These are phyloP conservation scores for Anabas testudineus DNA, from an alignment of 2,797 vertebrate genomes.

Conservation along the genomic window DNA sequence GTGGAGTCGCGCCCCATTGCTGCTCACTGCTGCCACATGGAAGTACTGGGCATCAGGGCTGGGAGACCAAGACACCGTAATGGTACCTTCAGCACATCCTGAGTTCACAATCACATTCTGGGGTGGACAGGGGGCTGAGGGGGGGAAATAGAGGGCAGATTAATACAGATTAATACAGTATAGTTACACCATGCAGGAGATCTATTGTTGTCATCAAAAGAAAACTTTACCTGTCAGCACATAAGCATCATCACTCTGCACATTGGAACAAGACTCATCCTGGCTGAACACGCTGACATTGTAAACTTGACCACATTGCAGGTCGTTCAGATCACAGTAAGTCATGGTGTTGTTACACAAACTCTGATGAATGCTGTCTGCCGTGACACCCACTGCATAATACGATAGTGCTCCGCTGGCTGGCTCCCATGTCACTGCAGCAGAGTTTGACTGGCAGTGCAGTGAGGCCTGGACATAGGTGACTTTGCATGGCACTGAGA, in stretches of 20 bases:
- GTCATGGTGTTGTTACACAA: slow-evolving; percentile 74
- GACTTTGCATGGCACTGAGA: slow-evolving; percentile 80
- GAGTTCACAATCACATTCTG: slow-evolving; percentile 61
- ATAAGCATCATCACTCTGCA: slow-evolving; percentile 49
- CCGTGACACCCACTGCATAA: slow-evolving; percentile 57
- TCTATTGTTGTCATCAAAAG: background rate
- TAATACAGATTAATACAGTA: background rate
- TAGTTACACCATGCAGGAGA: background rate
- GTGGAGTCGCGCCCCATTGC: slow-evolving; percentile 33
- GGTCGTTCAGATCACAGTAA: slow-evolving; percentile 69
- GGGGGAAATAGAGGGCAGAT: background rate
- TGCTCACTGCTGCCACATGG: slow-evolving; percentile 63
- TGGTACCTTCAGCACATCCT: slow-evolving; percentile 60
- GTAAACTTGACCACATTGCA: slow-evolving; percentile 82
- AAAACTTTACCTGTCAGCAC: slow-evolving; percentile 74
- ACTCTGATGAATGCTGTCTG: slow-evolving; percentile 44
- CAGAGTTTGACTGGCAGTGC: slow-evolving; percentile 69
- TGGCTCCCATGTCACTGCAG: slow-evolving; percentile 80
- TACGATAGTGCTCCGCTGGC: slow-evolving; percentile 76
- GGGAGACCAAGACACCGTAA: slow-evolving; percentile 76
- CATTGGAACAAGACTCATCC: slow-evolving; percentile 72
- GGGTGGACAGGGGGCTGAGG: slow-evolving; percentile 80
- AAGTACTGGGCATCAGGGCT: slow-evolving; percentile 75
- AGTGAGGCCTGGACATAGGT: slow-evolving; percentile 69
- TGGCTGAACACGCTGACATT: slow-evolving; percentile 69